Conservation (phyloP, 2,797 vertebrate species). For the Acanthiza pusilla region DNA sequence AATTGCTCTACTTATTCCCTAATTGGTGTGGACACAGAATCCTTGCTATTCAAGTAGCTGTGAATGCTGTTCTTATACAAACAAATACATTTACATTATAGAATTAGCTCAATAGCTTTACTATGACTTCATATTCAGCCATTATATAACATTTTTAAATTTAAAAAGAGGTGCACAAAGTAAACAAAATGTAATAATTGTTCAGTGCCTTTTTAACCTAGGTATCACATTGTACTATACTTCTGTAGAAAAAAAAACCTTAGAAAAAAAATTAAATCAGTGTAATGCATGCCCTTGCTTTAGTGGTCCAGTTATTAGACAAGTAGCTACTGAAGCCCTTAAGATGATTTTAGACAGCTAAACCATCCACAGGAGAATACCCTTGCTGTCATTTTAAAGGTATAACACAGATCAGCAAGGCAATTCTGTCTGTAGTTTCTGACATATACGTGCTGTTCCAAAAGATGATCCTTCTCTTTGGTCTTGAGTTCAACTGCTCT, state of each 20-base stretch:
- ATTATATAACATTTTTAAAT: neutral
- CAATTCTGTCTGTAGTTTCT: neutral
- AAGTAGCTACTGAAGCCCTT: neutral
- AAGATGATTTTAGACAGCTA: neutral
- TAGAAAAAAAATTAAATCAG: neutral
- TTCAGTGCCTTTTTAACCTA: neutral
- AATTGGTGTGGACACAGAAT: neutral
- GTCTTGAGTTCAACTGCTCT: neutral
- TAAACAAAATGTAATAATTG: neutral
- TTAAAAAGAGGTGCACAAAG: neutral
- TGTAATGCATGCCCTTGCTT: neutral
- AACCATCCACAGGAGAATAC: neutral
- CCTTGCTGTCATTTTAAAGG: neutral
- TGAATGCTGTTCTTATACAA: neutral
- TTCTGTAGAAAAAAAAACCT: neutral
- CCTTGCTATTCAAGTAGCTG: neutral
- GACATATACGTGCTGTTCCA: fast-evolving
- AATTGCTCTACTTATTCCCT: neutral
- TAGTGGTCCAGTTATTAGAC: neutral
- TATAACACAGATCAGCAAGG: neutral
- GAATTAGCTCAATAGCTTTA: neutral
- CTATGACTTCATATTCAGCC: neutral
- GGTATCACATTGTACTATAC: neutral
- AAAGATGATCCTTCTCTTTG: neutral
- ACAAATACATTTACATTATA: fast-evolving